phyloP scores from a whole-genome alignment of 2,888 invertebrate species.

The Sussaba pulchella region DNA sequence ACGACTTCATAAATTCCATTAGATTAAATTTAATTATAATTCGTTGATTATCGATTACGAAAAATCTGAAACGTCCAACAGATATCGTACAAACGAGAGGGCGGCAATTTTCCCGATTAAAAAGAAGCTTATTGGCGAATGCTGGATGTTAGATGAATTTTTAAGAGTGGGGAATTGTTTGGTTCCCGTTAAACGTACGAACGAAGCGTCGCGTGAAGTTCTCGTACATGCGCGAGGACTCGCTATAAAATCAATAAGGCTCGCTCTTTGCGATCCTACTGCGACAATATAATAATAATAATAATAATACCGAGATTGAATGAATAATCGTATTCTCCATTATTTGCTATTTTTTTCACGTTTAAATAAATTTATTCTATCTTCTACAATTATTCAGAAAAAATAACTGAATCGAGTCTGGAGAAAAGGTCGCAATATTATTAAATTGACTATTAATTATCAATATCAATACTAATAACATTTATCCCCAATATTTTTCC shows the following conservation, averaged over 20 bases:
- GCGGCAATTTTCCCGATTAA: background rate
- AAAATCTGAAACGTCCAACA: background rate
- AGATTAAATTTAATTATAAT: background rate
- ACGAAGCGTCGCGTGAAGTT: slow-evolving; percentile 18
- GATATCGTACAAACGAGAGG: background rate
- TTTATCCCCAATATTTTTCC: too few species aligned
- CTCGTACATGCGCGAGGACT: slow-evolving; percentile 55
- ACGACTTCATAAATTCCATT: too few species aligned
- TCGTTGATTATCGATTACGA: background rate
- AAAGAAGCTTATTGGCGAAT: background rate
- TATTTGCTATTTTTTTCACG: background rate
- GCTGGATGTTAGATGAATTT: slow-evolving; percentile 20
- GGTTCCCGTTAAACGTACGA: slow-evolving; percentile 2
- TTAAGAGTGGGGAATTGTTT: too few species aligned
- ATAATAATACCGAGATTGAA: background rate
- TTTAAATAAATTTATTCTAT: too few species aligned
- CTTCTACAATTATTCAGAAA: too few species aligned
- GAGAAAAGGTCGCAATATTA: too few species aligned
- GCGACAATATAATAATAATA: slow-evolving; percentile 16
- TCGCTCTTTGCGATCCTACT: slow-evolving; percentile 30
- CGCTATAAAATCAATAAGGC: slow-evolving; percentile 59
- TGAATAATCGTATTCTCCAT: background rate
- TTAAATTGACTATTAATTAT: too few species aligned
- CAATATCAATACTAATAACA: too few species aligned
- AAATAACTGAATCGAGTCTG: too few species aligned